Evolutionary conservation across 2,888 invertebrate genomes (phyloP), one percentile per base, ranked within the genome.

Genomic region (Leptogaster cylindrica): DNA sequence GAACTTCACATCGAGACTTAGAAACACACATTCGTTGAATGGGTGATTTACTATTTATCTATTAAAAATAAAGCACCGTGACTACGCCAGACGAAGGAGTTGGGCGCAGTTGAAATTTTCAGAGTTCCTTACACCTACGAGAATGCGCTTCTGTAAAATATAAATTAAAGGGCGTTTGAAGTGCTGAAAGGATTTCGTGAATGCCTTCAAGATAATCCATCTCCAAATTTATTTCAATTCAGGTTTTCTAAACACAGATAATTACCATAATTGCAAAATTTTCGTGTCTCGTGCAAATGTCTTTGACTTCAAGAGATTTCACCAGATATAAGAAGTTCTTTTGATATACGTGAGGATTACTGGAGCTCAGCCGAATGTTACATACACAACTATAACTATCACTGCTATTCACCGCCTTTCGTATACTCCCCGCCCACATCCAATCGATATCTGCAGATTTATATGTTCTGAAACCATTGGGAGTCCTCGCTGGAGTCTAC

Each of bases 261-360:
- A 55, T 55, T 55, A 55, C 33, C 55, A 55, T 55, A 55, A 55
- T 55, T 55, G 55, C 41, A 36, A 52, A 55, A 39, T 36, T 55
- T 28, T 28, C 33, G 25, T 36, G 36, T 55, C 31, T 16, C 33
- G n/a, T 20, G 18, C 3, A 41, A 31, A 46, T 12, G 12, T 46
- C 46, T 46, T n/a, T 46, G 46, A n/a, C 46, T 46, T 10, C 6
- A 46, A 25, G 8, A 10, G 46, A 46, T 46, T 46, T 46, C 46
- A 20, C 10, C n/a, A n/a, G n/a, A n/a, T n/a, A n/a, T n/a, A n/a
- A n/a, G n/a, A n/a, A n/a, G n/a, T 36, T 20, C 25, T 36, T 23
- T 33, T 39, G 8, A 20, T 7, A 23, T 25, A 55, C 55, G 33
- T 55, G 23, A 20, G 23, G n/a, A n/a, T n/a, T n/a, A n/a, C 36